A percentile compares a stretch with the other conserved stretches of the same genome.
These are phyloP conservation scores for Thera britannica DNA, from an alignment of 2,888 invertebrate species.

Conservation along the genomic window DNA sequence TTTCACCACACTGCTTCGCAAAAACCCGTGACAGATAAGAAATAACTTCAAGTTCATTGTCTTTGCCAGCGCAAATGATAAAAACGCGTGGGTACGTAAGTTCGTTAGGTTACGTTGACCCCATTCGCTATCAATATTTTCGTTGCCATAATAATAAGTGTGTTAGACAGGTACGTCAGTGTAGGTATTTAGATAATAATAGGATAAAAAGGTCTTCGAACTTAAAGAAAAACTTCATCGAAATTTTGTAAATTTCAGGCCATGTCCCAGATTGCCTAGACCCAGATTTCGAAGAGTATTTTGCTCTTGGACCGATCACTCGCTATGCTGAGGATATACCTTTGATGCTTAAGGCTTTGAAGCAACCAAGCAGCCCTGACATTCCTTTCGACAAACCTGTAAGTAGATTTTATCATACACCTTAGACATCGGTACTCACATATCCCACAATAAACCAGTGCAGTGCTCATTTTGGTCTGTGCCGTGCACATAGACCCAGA, in stretches of 20 bases:
- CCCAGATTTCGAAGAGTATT: conserved; percentile 87
- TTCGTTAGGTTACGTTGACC: not conserved
- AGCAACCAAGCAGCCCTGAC: conserved; percentile 75
- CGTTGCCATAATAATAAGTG: not conserved
- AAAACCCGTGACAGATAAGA: no score
- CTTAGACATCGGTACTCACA: no score
- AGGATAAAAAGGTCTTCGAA: no score
- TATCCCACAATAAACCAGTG: no score
- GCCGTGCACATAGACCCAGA: no score
- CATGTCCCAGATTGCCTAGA: conserved; percentile 88
- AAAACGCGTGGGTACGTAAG: not conserved
- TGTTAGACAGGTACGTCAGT: not conserved
- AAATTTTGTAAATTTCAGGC: conserved; percentile 58
- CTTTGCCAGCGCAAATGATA: no score
- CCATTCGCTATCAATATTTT: not conserved
- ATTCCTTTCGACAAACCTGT: conserved; percentile 77
- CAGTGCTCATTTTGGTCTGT: no score
- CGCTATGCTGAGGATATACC: conserved; percentile 94
- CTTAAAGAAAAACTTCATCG: no score
- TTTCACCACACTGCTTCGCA: no score
- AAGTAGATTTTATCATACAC: conserved; percentile 36
- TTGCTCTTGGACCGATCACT: conserved; percentile 94
- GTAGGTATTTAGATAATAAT: not conserved
- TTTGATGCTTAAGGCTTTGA: conserved; percentile 89
- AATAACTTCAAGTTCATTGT: no score